A percentile compares a stretch with the other conserved stretches of the same genome.
These are phyloP conservation scores for Zaprionus africanus DNA, from an alignment of 1,140 invertebrate species.

Conservation along the genomic window DNA sequence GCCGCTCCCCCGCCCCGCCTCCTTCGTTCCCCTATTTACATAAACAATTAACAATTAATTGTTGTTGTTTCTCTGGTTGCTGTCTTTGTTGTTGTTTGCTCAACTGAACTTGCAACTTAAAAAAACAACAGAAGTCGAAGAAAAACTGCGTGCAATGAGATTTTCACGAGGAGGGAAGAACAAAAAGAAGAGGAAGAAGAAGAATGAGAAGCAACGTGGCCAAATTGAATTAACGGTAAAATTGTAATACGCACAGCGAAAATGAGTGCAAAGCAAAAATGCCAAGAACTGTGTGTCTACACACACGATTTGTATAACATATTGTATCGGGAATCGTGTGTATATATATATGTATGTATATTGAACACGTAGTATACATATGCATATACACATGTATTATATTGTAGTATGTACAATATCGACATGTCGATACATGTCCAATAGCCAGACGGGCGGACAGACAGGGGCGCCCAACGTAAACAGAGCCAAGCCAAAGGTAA, in stretches of 20 bases:
- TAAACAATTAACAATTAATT: constrained; percentile 49
- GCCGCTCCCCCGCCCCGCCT: background rate
- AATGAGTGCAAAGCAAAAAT: constrained; percentile 26
- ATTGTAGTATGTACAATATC: background rate
- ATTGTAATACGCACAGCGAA: constrained; percentile 44
- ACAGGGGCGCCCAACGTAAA: constrained; percentile 55
- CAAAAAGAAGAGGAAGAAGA: background rate
- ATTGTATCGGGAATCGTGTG: constrained; percentile 19
- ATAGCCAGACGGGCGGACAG: constrained; percentile 19
- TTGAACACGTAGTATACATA: constrained; percentile 6
- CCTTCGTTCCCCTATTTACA: constrained; percentile 30
- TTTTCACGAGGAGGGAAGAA: background rate
- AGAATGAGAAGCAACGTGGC: background rate
- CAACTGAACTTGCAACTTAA: constrained; percentile 46
- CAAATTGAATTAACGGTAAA: constrained; percentile 76
- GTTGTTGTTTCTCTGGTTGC: constrained; percentile 3
- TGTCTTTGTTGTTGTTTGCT: constrained; percentile 21
- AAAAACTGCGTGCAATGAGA: constrained; percentile 20
- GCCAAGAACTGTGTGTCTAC: constrained; percentile 14
- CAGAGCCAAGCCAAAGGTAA: constrained; percentile 76
- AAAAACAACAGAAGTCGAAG: background rate
- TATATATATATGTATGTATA: constrained; percentile 26
- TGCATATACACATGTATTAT: constrained; percentile 1
- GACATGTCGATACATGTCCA: constrained; percentile 30
- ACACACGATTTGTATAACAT: constrained; percentile 36